Evolutionary conservation across 1,140 invertebrate species (phyloP), one percentile per base, ranked within the genome.

Genomic region (Heliconius hewitsoni): DNA sequence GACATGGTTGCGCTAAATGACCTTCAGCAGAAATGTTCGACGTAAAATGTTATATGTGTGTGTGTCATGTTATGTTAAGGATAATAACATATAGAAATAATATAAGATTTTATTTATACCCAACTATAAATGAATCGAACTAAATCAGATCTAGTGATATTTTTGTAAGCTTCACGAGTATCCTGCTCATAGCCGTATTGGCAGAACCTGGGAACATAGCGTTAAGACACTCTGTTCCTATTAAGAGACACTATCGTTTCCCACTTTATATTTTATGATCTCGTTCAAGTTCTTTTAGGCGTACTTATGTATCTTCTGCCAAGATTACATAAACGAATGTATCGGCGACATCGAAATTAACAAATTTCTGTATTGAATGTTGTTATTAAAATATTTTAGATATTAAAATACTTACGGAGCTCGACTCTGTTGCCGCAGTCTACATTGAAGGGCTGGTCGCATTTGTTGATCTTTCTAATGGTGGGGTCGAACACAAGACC

Each of bases 361-460:
- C 6, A 57, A 57, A n/a, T 57, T 23, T 23, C 9, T 57, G 18
- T 57, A 23, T n/a, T 18, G n/a, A n/a, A 18, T 50, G 13, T 18
- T 50, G 13, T 18, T 5, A 50, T 50, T 16, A 16, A 57, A 4
- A 57, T 57, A 23, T 66, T 30, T 66, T 6, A 11, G 0, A 16
- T 66, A 27, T 71, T 66, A 72, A 72, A 71, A 34, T 85, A 97
- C 98, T 98, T 96, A 98, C 98, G 98, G 77, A 98, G 95, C 94
- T 98, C 97, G 30, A 96, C 96, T 83, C 98, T 96, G 87, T 98
- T 97, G 66, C 97, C 97, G 87, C 98, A 98, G 87, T 98, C 97
- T 11, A 98, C 97, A 84, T 98, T 98, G 96, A 98, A 98, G 85
- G 97, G 97, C 88, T 98, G 97, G 92, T 98, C 98, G 89, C 98